Percentiles rank a stretch among this genome's conserved stretches.
Evolutionary conservation across 2,113 vertebrate species (phyloP).

Genomic region (Apodemus sylvaticus): DNA sequence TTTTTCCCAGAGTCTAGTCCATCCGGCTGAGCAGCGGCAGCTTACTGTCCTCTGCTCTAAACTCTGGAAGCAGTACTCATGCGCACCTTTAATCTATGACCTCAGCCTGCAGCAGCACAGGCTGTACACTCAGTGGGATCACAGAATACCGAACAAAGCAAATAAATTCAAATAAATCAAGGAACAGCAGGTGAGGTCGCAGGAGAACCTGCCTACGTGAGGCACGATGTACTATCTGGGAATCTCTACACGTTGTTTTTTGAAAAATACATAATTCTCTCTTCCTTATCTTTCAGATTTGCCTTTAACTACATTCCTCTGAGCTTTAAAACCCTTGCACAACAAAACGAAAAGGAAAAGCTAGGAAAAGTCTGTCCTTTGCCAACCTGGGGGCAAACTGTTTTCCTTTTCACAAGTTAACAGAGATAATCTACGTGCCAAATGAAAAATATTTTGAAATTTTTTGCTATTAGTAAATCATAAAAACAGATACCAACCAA

Average conservation of each 20-base stretch:
- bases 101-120: not conserved
- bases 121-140: too few relatives aligned
- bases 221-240: not conserved
- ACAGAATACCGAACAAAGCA: not conserved
- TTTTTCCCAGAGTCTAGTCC: not conserved
- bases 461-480: slow-evolving; percentile 19
- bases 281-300: slow-evolving; percentile 18
- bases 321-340: not conserved
- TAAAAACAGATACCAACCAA: not conserved
- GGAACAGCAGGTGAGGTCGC: rapidly evolving
- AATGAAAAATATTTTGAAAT: not conserved
- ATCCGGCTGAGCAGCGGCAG: not conserved
- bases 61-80: not conserved
- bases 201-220: not conserved
- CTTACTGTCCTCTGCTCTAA: not conserved
- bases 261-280: not conserved
- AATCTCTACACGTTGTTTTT: not conserved
- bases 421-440: not conserved
- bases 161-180: not conserved
- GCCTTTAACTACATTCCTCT: slow-evolving; percentile 18
- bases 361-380: slow-evolving; percentile 5
- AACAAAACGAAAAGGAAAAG: slow-evolving; percentile 4
- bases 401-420: not conserved
- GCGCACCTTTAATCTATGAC: not conserved
- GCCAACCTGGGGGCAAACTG: slow-evolving; percentile 1